Conservation (phyloP, 2,888 invertebrate species). For the Rhodophaea formosa region DNA sequence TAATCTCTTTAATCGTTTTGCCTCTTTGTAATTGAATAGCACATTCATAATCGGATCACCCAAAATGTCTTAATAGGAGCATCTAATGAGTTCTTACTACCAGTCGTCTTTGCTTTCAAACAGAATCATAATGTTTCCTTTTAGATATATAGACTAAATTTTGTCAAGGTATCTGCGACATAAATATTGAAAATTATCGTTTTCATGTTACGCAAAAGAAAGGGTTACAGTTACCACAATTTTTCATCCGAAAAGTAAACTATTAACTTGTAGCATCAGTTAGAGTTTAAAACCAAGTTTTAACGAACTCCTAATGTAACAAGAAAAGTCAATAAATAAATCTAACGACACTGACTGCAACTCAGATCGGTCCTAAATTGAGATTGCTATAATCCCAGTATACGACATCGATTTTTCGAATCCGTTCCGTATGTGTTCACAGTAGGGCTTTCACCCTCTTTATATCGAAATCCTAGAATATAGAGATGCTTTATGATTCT, state of each 20-base stretch:
- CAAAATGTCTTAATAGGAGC: constrained; percentile 10
- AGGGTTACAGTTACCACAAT: too few species aligned
- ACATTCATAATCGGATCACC: constrained; percentile 16
- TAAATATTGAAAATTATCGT: too few species aligned
- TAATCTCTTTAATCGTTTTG: constrained; percentile 6
- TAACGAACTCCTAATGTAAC: neutral
- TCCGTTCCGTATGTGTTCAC: constrained; percentile 28
- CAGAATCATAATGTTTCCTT: neutral
- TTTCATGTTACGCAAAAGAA: too few species aligned
- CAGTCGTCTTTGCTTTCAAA: neutral
- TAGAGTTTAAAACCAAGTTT: neutral
- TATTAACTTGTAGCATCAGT: neutral
- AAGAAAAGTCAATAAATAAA: neutral
- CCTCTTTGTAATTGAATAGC: constrained; percentile 10
- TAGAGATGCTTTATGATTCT: too few species aligned
- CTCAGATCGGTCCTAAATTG: neutral
- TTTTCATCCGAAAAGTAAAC: too few species aligned
- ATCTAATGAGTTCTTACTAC: constrained; percentile 8
- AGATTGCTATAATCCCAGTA: constrained; percentile 8
- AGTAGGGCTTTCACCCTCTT: neutral
- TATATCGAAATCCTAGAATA: neutral
- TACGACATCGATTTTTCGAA: constrained; percentile 29
- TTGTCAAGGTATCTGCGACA: too few species aligned
- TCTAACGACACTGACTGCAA: neutral
- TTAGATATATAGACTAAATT: neutral